phyloP scores from a whole-genome alignment of 1,140 invertebrate species.

The Bombus balteatus region DNA sequence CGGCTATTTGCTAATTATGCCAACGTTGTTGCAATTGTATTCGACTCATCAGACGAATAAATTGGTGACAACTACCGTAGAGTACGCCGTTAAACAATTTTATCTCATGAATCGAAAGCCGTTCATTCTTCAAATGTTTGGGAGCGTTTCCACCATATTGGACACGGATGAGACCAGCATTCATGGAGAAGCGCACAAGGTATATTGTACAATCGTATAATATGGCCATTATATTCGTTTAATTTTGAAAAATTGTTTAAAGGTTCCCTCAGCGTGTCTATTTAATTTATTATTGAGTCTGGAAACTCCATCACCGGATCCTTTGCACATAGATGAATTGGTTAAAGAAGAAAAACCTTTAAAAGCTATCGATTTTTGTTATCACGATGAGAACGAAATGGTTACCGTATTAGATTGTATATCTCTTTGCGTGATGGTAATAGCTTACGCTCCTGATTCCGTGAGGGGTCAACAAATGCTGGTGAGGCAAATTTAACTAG shows the following conservation, averaged over 20 bases:
- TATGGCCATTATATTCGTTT: neutral
- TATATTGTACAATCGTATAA: slow-evolving; percentile 4
- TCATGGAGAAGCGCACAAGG: slow-evolving; percentile 95
- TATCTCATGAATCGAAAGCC: slow-evolving; percentile 99
- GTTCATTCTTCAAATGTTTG: slow-evolving; percentile 99
- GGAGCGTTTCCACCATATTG: slow-evolving; percentile 97
- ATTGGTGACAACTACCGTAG: slow-evolving; percentile 96
- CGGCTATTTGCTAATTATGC: slow-evolving; percentile 98
- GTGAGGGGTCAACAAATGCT: slow-evolving; percentile 98
- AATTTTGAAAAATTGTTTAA: neutral
- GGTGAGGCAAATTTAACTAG: slow-evolving; percentile 80
- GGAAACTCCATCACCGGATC: slow-evolving; percentile 96
- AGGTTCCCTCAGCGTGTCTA: slow-evolving; percentile 94
- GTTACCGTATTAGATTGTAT: slow-evolving; percentile 97
- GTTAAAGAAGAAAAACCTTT: slow-evolving; percentile 98
- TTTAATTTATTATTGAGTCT: slow-evolving; percentile 96
- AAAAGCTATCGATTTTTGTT: slow-evolving; percentile 98
- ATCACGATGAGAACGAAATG: slow-evolving; percentile 97
- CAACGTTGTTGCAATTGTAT: slow-evolving; percentile 97
- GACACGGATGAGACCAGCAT: slow-evolving; percentile 95
- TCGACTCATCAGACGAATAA: slow-evolving; percentile 99
- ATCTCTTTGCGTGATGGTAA: slow-evolving; percentile 97
- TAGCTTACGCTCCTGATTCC: slow-evolving; percentile 98
- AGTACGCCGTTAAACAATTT: slow-evolving; percentile 99
- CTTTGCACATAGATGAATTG: slow-evolving; percentile 96